These are phyloP conservation scores for Acestrorhynchus altus DNA, from an alignment of 2,797 vertebrate species.

Conservation along the genomic window DNA sequence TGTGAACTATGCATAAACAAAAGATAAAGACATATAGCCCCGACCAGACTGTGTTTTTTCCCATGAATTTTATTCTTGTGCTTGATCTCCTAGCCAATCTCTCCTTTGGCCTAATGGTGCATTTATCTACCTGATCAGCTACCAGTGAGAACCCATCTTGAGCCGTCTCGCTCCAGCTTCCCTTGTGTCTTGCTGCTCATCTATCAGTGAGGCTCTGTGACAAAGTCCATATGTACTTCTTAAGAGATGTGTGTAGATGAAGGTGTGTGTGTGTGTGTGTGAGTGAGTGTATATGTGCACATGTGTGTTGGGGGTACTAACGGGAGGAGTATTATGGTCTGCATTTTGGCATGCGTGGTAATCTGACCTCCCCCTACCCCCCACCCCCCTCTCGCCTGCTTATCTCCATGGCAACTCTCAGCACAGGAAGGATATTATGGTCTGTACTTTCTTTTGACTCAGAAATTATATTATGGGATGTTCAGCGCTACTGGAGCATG, in stretches of 20 bases:
- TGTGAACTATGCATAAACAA: too few relatives aligned
- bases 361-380: conserved; percentile 73
- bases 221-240: conserved; percentile 53
- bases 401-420: conserved; percentile 73
- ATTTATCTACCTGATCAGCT: conserved; percentile 38
- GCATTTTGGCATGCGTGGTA: conserved; percentile 79
- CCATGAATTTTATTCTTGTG: not conserved
- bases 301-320: conserved; percentile 16
- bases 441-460: conserved; percentile 69
- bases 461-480: conserved; percentile 80
- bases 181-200: conserved; percentile 11
- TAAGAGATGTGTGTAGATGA: conserved; percentile 55
- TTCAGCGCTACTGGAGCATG: conserved; percentile 58
- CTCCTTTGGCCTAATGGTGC: conserved; percentile 3
- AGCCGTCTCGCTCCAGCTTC: conserved; percentile 16
- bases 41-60: too few relatives aligned
- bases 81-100: not conserved
- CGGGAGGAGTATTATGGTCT: conserved; percentile 75
- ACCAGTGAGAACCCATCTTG: conserved; percentile 26
- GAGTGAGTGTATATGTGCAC: conserved; percentile 41
- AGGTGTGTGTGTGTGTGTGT: conserved; percentile 13
- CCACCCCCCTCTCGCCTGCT: conserved; percentile 51
- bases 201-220: conserved; percentile 36
- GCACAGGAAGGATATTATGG: conserved; percentile 78
- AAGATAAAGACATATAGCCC: too few relatives aligned